Evolutionary conservation across 2,797 vertebrate genomes (phyloP).

Genomic region (Falco rusticolus): DNA sequence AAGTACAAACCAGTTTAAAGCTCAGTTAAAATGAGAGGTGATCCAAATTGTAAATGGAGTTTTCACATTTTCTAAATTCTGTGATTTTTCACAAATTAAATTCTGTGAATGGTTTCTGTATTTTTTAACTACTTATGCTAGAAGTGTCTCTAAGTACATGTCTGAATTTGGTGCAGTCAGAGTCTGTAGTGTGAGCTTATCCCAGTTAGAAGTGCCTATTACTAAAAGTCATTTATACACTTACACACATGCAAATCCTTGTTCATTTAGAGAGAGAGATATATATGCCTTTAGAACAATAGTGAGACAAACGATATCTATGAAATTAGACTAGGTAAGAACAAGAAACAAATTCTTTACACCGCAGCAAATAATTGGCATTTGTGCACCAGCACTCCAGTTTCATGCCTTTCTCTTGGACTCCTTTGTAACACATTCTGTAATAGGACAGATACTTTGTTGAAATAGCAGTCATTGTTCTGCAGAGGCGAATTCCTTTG

Average conservation of each 20-base stretch:
- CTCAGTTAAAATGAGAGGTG: background rate
- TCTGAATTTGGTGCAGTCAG: background rate
- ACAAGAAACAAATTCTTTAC: background rate
- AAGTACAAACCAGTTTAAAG: background rate
- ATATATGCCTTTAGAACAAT: background rate
- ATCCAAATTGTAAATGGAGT: background rate
- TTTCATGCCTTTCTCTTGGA: background rate
- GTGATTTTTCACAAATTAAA: background rate
- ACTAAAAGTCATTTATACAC: background rate
- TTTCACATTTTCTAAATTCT: background rate
- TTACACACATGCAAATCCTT: background rate
- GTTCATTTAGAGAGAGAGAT: background rate
- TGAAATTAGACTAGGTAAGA: background rate
- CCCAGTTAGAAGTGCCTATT: background rate
- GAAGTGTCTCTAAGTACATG: background rate
- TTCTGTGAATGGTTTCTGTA: background rate
- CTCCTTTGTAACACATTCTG: background rate
- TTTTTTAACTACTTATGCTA: background rate
- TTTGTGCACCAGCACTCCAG: background rate
- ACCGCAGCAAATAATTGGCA: background rate
- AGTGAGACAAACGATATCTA: background rate
- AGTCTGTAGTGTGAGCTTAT: background rate
- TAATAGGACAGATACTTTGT: background rate
- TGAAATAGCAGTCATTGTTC: background rate
- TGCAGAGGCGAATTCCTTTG: background rate